Evolutionary conservation across 2,797 vertebrate genomes (phyloP), one percentile per base, ranked within the genome.

Genomic region (Taenioides sp.): DNA sequence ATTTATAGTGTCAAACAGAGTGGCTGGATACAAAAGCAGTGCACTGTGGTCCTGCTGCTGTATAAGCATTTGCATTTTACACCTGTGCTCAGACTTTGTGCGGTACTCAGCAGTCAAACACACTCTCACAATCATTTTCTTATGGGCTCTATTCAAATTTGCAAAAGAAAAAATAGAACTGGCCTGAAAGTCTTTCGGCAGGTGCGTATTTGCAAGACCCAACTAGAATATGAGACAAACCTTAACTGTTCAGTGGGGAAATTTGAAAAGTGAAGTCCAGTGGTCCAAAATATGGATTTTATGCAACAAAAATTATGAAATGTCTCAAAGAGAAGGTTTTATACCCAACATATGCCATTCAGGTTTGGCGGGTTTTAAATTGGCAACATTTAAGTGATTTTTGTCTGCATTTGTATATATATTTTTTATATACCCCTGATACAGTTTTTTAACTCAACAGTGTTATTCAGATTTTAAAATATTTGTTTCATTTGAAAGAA

Each of bases 1-100:
- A 64, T 17, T 59, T 25, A 70, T 55, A 82, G 78, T 50, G 72
- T 87, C 73, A 74, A 2, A 49, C 0, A 54, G 55, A 27, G 23
- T 22, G 7, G 54, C 14, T 68, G 22, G 34, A 73, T 18, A 52
- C 5, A 31, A 67, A n/a, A 60, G 11, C 17, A 50, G 25, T 4
- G 37, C 59, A 65, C 20, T 27, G 7, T 28, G 27, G 10, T 57
- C 6, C 17, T 59, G 31, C 14, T 60, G 55, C 23, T 49, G 27
- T 58, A 5, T 16, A 27, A 54, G 17, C 12, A 18, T 75, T 64
- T 72, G 68, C 22, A 31, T 65, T 74, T n/a, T 2, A 66, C 72
- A 72, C 43, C 58, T 27, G 20, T 0, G 2, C 50, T 50, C 50
- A 50, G 31, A 25, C 28, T 49, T 73, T 52, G 28, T 68, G 49